Conservation (phyloP, 2,797 vertebrate genomes). For the Phoeniculus purpureus region DNA sequence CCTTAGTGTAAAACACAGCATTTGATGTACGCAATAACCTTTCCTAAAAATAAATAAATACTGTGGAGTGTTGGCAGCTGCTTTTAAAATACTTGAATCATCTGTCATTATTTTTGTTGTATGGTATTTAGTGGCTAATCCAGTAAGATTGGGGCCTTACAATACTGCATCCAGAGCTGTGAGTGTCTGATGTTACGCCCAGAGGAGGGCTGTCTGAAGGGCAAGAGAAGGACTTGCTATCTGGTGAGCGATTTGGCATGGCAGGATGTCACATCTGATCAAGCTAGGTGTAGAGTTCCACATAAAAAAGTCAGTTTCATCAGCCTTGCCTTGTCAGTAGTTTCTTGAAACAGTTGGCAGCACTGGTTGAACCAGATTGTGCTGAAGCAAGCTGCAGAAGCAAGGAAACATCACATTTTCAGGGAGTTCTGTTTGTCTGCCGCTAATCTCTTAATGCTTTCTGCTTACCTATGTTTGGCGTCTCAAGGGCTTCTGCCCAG, state of each 20-base stretch:
- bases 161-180: background rate
- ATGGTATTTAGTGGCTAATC: background rate
- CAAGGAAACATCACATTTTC: background rate
- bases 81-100: constrained; percentile 19
- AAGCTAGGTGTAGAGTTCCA: background rate
- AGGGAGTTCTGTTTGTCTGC: background rate
- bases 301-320: background rate
- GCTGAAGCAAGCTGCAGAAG: background rate
- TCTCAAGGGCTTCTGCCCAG: background rate
- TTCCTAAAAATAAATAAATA: background rate
- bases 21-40: background rate
- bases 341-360: background rate
- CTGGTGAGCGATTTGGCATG: background rate
- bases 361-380: background rate
- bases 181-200: background rate
- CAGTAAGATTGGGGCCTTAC: background rate
- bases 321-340: background rate
- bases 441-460: background rate
- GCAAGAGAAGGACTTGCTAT: constrained; percentile 13
- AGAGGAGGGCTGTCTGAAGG: constrained; percentile 35
- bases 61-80: background rate
- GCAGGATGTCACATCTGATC: background rate
- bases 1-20: background rate
- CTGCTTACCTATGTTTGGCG: background rate
- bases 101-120: constrained; percentile 7